Evolutionary conservation across 1,140 invertebrate species (phyloP), one percentile per base, ranked within the genome.

Genomic region (Pseudachorutes palmiensis): DNA sequence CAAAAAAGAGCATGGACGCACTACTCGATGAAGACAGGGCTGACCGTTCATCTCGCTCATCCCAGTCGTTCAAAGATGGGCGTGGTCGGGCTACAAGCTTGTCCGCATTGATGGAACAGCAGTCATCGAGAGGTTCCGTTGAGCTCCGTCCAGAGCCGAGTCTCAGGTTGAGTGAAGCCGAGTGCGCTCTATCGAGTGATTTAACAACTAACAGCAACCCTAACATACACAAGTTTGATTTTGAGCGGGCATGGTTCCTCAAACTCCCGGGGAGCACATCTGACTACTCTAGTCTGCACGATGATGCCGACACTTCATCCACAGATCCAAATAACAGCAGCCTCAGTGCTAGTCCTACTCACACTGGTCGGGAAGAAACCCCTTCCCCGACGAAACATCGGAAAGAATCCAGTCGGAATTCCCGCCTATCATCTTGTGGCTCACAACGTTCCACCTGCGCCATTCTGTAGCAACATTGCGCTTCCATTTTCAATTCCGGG

Each of bases 231-330:
- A 19, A 14, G 14, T 24, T 55, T 55, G 51, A 55, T 26, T 55
- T 55, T 55, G 51, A 55, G 51, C 51, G 51, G 5, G 51, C 51
- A 12, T 55, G 51, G 51, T 55, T 55, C 24, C 24, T 55, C 9
- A 55, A 55, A 12, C 24, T 55, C 51, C 51, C 14, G 51, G 51
- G 12, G n/a, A n/a, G 14, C 24, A 55, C 51, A 5, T 55, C 51
- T 14, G 51, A 55, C 51, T 55, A 55, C 24, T 55, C 51, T 14
- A 55, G 51, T 55, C 51, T 55, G 3, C 12, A 55, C 51, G 51
- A 55, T 5, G 51, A n/a, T n/a, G n/a, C n/a, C n/a, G n/a, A 55
- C 12, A 19, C 24, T 14, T 55, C 51, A 14, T 9, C 5, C 24
- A 3, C 9, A 14, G 51, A 41, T 5, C 5, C 5, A 41, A 41